A percentile compares a stretch with the other conserved stretches of the same genome.
phyloP scores from a whole-genome alignment of 2,113 vertebrate species.

The Planiliza haematocheilus region DNA sequence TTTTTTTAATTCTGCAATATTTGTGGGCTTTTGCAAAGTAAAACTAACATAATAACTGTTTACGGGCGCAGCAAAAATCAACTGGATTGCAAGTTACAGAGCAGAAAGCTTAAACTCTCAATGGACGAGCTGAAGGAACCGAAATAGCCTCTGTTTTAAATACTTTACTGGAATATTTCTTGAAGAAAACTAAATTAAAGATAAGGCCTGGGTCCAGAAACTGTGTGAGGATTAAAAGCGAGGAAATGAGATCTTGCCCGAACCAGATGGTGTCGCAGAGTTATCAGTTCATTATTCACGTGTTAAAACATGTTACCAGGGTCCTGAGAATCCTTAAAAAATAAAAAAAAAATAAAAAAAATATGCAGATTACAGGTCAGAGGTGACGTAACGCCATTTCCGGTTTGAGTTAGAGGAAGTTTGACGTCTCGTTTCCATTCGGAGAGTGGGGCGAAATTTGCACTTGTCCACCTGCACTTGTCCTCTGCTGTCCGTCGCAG shows the following conservation, averaged over 20 bases:
- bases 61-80: conserved; percentile 5
- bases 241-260: conserved; percentile 6
- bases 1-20: too few relatives aligned
- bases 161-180: background rate
- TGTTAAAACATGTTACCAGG: conserved; percentile 39
- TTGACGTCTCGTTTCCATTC: conserved; percentile 35
- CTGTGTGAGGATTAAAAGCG: background rate
- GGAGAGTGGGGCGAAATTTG: background rate
- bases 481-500: conserved; percentile 60
- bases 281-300: conserved; percentile 49
- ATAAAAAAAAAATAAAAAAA: conserved; percentile 31
- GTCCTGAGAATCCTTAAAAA: conserved; percentile 42
- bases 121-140: background rate
- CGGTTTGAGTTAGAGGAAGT: conserved; percentile 16
- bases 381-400: conserved; percentile 41
- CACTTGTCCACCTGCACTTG: conserved; percentile 44
- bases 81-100: conserved; percentile 10
- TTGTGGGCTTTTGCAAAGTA: conserved; percentile 11
- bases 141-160: background rate
- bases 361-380: conserved; percentile 56
- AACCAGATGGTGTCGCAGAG: conserved; percentile 14
- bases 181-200: too few relatives aligned
- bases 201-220: too few relatives aligned
- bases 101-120: conserved; percentile 8
- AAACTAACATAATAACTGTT: conserved; percentile 9